phyloP scores from a whole-genome alignment of 2,888 invertebrate genomes.

The Drosophila colorata region DNA sequence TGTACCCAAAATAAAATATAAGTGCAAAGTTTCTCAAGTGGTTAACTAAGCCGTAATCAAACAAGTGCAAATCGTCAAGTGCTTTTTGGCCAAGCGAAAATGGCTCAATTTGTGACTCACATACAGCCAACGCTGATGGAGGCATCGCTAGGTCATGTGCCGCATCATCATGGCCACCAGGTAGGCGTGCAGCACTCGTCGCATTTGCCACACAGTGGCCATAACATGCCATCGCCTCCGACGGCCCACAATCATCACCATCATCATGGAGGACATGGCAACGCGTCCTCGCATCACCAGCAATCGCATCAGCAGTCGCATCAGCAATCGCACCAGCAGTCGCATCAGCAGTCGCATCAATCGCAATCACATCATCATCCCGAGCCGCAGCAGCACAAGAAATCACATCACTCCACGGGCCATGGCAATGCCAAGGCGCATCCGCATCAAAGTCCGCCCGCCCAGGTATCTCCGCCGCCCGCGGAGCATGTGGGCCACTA shows the following conservation, averaged over 20 bases:
- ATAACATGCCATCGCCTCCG: slow-evolving; percentile 85
- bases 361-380: slow-evolving; percentile 46
- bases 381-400: slow-evolving; percentile 49
- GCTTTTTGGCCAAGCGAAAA: slow-evolving; percentile 61
- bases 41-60: slow-evolving; percentile 47
- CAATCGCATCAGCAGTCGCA: slow-evolving; percentile 36
- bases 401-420: slow-evolving; percentile 60
- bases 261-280: slow-evolving; percentile 54
- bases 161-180: slow-evolving; percentile 86
- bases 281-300: slow-evolving; percentile 53
- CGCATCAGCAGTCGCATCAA: slow-evolving; percentile 29
- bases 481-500: slow-evolving; percentile 70
- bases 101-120: slow-evolving; percentile 88
- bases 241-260: slow-evolving; percentile 80
- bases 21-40: slow-evolving; percentile 56
- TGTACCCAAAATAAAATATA: slow-evolving; percentile 19
- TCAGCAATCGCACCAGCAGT: slow-evolving; percentile 41
- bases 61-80: slow-evolving; percentile 33
- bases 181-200: slow-evolving; percentile 85
- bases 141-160: slow-evolving; percentile 87
- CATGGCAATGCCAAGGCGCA: slow-evolving; percentile 66
- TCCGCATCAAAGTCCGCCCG: slow-evolving; percentile 70
- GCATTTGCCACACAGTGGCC: slow-evolving; percentile 85
- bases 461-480: slow-evolving; percentile 72
- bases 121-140: slow-evolving; percentile 87